Percentiles rank a stretch among this genome's conserved stretches.
Conservation (phyloP, 2,888 invertebrate species). For the Pristionchus entomophagus region DNA sequence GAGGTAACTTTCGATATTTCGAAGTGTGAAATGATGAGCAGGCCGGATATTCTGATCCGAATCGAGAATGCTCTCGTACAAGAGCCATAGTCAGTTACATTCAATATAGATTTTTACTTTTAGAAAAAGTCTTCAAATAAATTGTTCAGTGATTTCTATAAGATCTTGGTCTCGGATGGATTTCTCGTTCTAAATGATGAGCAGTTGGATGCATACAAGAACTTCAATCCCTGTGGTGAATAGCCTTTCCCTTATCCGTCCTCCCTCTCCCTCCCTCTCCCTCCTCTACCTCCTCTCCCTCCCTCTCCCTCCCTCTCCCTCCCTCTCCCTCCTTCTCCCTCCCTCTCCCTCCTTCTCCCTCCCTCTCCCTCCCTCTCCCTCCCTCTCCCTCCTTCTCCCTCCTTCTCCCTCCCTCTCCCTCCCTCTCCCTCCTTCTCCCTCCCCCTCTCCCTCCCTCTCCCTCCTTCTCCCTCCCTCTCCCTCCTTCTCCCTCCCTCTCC, state of each 20-base stretch:
- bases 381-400: not conserved
- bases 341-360: not conserved
- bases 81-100: constrained; percentile 31
- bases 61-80: constrained; percentile 28
- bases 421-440: not conserved
- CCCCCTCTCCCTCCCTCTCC: not conserved
- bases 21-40: not conserved
- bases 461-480: not conserved
- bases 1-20: not conserved
- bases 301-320: not conserved
- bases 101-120: not conserved
- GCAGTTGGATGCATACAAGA: not conserved
- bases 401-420: not conserved
- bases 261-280: not conserved
- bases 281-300: not conserved
- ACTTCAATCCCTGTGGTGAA: not conserved
- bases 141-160: constrained; percentile 8
- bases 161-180: not conserved
- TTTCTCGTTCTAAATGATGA: constrained; percentile 33
- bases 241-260: not conserved
- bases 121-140: not conserved
- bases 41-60: not conserved
- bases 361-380: not conserved
- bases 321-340: not conserved
- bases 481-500: not conserved